These are phyloP conservation scores for Papilio polyxenes DNA, from an alignment of 1,140 invertebrate species.

Conservation along the genomic window DNA sequence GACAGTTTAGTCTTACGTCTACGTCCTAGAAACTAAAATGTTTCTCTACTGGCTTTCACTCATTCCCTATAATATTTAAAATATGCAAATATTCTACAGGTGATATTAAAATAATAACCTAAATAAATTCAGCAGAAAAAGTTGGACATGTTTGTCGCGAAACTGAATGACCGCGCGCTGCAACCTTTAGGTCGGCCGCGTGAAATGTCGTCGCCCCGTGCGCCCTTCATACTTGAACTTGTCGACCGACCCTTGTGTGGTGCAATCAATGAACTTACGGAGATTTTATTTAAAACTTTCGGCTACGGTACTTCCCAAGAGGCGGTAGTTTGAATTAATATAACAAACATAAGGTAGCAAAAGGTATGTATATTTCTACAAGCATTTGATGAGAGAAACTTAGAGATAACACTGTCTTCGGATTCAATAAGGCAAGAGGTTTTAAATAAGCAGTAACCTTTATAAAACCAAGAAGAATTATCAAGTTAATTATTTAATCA, in stretches of 20 bases:
- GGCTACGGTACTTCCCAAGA: background rate
- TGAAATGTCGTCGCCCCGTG: constrained; percentile 45
- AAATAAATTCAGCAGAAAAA: constrained; percentile 27
- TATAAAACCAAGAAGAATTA: no score
- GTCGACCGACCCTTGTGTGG: constrained; percentile 43
- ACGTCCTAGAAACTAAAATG: no score
- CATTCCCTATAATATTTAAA: background rate
- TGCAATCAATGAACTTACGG: constrained; percentile 30
- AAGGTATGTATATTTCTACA: background rate
- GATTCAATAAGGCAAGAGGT: background rate
- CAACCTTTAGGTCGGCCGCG: constrained; percentile 44
- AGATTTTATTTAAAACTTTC: background rate
- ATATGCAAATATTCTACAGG: background rate
- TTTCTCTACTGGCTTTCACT: no score
- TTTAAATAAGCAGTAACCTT: no score
- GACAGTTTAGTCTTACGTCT: no score
- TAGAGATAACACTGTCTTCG: background rate
- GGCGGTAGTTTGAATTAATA: background rate
- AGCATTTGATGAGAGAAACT: background rate
- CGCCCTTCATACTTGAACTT: constrained; percentile 70
- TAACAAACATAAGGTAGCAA: background rate
- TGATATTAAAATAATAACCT: background rate
- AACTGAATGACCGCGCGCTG: constrained; percentile 29
- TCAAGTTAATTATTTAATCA: no score
- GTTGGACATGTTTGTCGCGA: background rate